These are phyloP conservation scores for Colletes latitarsis DNA, from an alignment of 1,140 invertebrate genomes.

Conservation along the genomic window DNA sequence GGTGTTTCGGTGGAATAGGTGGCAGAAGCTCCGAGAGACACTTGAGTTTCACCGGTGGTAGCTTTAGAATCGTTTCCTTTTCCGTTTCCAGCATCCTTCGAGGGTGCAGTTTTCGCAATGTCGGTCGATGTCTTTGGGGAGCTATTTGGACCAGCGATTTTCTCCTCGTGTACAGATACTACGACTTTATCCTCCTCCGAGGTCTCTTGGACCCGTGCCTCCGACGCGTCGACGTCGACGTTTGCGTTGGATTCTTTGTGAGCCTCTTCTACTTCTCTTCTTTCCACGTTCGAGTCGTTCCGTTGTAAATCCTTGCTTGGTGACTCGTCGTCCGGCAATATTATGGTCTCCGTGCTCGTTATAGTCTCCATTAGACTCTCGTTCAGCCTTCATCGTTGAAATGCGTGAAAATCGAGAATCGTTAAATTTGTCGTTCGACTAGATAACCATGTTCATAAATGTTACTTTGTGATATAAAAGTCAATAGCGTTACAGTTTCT, in stretches of 20 bases:
- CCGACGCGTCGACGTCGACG: neutral
- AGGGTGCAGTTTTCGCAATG: neutral
- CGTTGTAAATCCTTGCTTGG: neutral
- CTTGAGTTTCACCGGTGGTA: slow-evolving; percentile 52
- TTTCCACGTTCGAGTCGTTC: neutral
- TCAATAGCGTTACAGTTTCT: too few relatives aligned
- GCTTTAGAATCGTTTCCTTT: slow-evolving; percentile 46
- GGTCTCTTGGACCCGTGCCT: neutral
- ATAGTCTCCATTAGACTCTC: slow-evolving; percentile 78
- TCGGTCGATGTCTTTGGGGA: slow-evolving; percentile 58
- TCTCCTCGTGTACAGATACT: slow-evolving; percentile 75
- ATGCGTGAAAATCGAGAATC: neutral
- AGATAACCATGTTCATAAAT: too few relatives aligned
- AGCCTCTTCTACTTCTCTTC: neutral
- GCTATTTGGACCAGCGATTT: slow-evolving; percentile 56
- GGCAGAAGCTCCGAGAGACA: slow-evolving; percentile 79
- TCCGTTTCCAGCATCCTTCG: slow-evolving; percentile 43
- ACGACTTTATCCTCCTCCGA: slow-evolving; percentile 59
- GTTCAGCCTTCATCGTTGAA: slow-evolving; percentile 81
- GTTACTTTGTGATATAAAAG: too few relatives aligned
- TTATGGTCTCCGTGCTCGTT: slow-evolving; percentile 34
- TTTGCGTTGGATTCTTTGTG: neutral
- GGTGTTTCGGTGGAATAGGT: slow-evolving; percentile 76
- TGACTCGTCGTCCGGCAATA: slow-evolving; percentile 7
- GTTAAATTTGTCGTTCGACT: neutral